These are phyloP conservation scores for Monopterus albus DNA, from an alignment of 2,113 vertebrate species.

Conservation along the genomic window DNA sequence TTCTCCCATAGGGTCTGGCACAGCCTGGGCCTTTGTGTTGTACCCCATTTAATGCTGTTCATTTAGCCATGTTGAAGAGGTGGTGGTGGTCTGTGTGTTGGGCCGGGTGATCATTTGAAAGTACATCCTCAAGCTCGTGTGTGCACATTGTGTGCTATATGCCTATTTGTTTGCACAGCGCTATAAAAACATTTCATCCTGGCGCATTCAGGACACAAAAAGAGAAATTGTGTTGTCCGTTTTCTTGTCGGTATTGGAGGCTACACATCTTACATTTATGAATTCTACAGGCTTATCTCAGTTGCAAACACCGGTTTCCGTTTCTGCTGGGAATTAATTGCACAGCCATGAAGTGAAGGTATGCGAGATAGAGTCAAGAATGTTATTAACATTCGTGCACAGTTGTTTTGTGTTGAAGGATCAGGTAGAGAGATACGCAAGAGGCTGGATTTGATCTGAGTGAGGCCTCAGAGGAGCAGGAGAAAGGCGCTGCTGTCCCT, in stretches of 20 bases:
- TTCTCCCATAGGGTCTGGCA: conserved; percentile 68
- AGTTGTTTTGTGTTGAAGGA: conserved; percentile 54
- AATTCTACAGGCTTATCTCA: conserved; percentile 43
- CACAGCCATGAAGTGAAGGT: conserved; percentile 41
- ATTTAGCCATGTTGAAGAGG: conserved; percentile 57
- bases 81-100: conserved; percentile 33
- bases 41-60: conserved; percentile 54
- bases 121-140: conserved; percentile 48
- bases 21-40: conserved; percentile 59
- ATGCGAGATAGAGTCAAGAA: conserved; percentile 62
- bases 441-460: conserved; percentile 57
- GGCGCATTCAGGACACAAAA: conserved; percentile 16
- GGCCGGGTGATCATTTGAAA: conserved; percentile 53
- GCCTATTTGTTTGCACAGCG: conserved; percentile 15
- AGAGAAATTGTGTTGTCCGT: conserved; percentile 54
- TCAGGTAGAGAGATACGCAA: conserved; percentile 43
- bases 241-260: conserved; percentile 24
- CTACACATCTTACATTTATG: conserved; percentile 56
- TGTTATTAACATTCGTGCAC: conserved; percentile 64
- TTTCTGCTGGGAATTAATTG: conserved; percentile 69
- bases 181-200: conserved; percentile 32
- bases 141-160: conserved; percentile 37
- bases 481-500: conserved; percentile 50
- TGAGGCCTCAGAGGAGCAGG: conserved; percentile 62
- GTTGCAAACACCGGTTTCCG: conserved; percentile 42